Base-by-base conservation (phyloP, 2,797 vertebrate species). In the Xiphorhynchus erythropygius region DNA sequence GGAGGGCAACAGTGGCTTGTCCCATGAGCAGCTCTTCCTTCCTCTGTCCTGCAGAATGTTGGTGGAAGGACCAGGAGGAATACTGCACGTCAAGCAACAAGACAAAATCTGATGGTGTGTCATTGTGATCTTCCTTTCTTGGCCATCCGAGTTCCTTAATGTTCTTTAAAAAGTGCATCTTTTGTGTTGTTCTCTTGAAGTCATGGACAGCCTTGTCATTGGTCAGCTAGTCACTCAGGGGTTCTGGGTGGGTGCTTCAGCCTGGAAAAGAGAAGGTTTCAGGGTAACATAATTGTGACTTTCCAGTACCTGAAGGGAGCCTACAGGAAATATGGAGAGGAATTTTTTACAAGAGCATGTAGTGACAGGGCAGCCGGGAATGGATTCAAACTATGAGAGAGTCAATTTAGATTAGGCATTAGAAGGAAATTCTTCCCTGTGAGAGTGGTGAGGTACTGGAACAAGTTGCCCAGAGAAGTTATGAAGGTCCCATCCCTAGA, bases 131-230 rank as follows among this genome's bases (percentile, higher is more conserved):
- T 53, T 53, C 52, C 18, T 53, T 53, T 71, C 47, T 81, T 28
- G 12, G 25, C 69, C 64, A 33, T 30, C 32, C 8, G 17, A 21
- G 7, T 42, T 71, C 59, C 60, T 47, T 30, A 32, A 9, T 13
- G 24, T 33, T 56, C 59, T 52, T 52, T 42, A 21, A 23, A 67
- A 84, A 65, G 24, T 21, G 19, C 11, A 10, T 14, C 55, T 65
- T 67, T 4, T 9, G 30, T 17, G 32, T 4, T 21, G 76, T 28
- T 78, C 57, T 37, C 62, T 23, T 44, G 64, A 39, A 50, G 79
- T 8, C 46, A 23, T 1, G 1, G 30, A 1, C 21, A 47, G 37
- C 56, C 53, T 35, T 0, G 1, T 23, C 35, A n/a, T n/a, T 89
- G 63, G 50, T 12, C 12, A 37, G 41, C 57, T 7, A 37, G 33